A percentile compares a stretch with the other conserved stretches of the same genome.
These are phyloP conservation scores for Zoroaster sp. DNA, from an alignment of 53 echinoderm and acorn worm genomes.

Conservation along the genomic window DNA sequence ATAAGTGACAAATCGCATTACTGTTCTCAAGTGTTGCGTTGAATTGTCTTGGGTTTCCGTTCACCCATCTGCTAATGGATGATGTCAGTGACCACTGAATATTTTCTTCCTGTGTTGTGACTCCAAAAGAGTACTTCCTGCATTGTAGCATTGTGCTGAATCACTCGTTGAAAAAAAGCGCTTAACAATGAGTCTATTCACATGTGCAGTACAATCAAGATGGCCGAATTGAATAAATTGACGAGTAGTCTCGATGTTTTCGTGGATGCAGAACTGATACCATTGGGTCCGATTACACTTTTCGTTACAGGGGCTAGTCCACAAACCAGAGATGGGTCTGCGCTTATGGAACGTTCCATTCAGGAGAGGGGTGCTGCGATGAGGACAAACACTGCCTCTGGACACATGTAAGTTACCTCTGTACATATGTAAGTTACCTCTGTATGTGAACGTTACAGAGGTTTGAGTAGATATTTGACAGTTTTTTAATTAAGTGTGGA, in stretches of 20 bases:
- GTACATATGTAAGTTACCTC: too few relatives aligned
- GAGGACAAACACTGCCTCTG: not conserved
- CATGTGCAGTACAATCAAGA: not conserved
- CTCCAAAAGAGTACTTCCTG: not conserved
- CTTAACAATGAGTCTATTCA: not conserved
- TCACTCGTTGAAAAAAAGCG: not conserved
- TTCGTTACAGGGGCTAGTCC: conserved; percentile 48
- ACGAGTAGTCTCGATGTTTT: not conserved
- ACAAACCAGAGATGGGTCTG: conserved; percentile 25
- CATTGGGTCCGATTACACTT: conserved; percentile 54
- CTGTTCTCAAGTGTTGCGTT: too few relatives aligned
- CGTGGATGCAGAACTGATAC: conserved; percentile 35
- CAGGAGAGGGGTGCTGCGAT: conserved; percentile 7
- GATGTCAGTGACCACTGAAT: conserved; percentile 51
- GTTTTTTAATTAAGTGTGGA: too few relatives aligned
- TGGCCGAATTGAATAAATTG: conserved; percentile 32
- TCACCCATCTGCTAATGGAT: not conserved
- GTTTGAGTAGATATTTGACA: too few relatives aligned
- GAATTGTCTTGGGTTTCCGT: conserved; percentile 5
- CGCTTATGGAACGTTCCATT: conserved; percentile 29
- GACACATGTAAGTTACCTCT: conserved; percentile 29
- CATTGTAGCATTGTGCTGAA: too few relatives aligned
- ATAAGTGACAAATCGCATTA: not conserved
- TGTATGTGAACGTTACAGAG: too few relatives aligned
- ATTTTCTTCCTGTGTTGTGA: conserved; percentile 37